A percentile compares a stretch with the other conserved stretches of the same genome.
Evolutionary conservation across 2,797 vertebrate genomes (phyloP).

Genomic region (Cynodonichthys magdalenae): DNA sequence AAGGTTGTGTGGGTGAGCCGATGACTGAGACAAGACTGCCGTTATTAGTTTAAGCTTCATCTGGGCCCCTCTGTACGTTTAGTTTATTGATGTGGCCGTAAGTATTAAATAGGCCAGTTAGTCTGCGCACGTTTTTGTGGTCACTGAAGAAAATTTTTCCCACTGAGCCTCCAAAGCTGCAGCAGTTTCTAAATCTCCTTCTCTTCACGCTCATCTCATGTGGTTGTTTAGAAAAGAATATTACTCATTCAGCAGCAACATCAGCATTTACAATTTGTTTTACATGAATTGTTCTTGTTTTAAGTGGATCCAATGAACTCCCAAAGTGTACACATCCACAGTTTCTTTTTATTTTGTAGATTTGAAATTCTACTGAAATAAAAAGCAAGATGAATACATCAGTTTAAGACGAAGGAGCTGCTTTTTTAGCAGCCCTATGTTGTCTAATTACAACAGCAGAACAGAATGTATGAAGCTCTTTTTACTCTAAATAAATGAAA

Average conservation of each 20-base stretch:
- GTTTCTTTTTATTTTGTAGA: no score
- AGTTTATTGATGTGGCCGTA: constrained; percentile 61
- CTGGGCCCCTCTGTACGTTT: constrained; percentile 34
- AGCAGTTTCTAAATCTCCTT: constrained; percentile 42
- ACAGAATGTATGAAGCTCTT: no score
- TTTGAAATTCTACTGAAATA: no score
- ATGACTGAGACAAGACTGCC: constrained; percentile 53
- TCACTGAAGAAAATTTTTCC: constrained; percentile 44
- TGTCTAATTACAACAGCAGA: no score
- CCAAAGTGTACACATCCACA: constrained; percentile 9
- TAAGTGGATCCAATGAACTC: constrained; percentile 49
- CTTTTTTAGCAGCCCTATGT: no score
- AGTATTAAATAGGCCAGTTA: constrained; percentile 51
- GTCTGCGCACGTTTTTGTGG: constrained; percentile 51
- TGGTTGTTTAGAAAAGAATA: constrained; percentile 54
- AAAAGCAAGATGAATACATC: no score
- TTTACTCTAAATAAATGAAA: no score
- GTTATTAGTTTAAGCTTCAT: constrained; percentile 54
- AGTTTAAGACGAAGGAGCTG: no score
- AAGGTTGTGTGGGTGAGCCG: constrained; percentile 46
- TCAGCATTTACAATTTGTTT: no score
- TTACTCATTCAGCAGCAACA: constrained; percentile 47
- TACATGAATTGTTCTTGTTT: constrained; percentile 20
- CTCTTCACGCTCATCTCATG: constrained; percentile 43
- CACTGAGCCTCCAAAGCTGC: constrained; percentile 35